phyloP scores from a whole-genome alignment of 2,797 vertebrate species.

The Syndactyla subalaris region DNA sequence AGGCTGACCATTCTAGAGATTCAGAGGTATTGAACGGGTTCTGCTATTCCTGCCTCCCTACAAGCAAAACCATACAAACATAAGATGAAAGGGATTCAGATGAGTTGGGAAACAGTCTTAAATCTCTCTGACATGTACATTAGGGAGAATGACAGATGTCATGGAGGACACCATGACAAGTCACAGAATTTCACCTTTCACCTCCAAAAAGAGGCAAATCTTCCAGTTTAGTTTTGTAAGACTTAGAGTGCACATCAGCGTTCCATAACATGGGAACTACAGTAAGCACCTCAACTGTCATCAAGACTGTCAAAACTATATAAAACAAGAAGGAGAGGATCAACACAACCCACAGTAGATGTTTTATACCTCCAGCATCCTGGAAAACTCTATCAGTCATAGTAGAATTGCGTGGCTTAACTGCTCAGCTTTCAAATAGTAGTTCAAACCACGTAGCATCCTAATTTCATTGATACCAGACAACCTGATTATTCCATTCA shows the following conservation, averaged over 20 bases:
- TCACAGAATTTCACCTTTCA: not conserved
- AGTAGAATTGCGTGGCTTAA: not conserved
- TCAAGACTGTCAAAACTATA: not conserved
- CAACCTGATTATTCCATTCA: not conserved
- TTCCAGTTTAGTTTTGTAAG: not conserved
- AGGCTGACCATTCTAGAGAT: not conserved
- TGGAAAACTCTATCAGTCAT: not conserved
- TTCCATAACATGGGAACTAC: not conserved
- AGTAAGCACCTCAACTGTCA: not conserved
- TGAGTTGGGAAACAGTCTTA: not conserved
- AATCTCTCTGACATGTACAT: not conserved
- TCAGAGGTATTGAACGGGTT: not conserved
- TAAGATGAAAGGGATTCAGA: not conserved
- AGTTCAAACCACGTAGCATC: not conserved
- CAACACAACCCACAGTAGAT: not conserved
- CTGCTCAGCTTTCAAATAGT: not conserved
- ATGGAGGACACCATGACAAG: not conserved
- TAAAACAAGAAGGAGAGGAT: not conserved
- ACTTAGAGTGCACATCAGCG: rapidly evolving
- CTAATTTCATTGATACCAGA: not conserved
- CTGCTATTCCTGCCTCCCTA: not conserved
- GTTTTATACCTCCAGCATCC: not conserved
- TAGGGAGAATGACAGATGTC: not conserved
- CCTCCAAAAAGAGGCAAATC: not conserved
- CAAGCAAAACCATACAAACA: not conserved